phyloP scores from a whole-genome alignment of 2,113 vertebrate genomes.

The Aptenodytes patagonicus region DNA sequence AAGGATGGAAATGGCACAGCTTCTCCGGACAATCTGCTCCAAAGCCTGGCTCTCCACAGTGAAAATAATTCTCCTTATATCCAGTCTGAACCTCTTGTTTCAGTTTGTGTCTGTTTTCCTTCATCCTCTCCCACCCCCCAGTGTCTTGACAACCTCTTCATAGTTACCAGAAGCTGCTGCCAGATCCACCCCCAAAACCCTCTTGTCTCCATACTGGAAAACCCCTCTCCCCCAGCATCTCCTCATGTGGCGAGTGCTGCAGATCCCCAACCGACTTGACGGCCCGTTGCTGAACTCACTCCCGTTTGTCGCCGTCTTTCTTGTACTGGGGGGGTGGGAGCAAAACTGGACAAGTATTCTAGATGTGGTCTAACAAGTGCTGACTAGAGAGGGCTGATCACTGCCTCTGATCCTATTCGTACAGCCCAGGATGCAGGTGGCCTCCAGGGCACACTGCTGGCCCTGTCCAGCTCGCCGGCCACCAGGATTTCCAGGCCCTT shows the following conservation, averaged over 20 bases:
- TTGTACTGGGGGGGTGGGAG: accelerated
- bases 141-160: neutral
- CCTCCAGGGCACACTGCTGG: neutral
- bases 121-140: neutral
- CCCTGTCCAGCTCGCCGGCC: neutral
- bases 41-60: neutral
- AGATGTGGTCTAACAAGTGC: neutral
- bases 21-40: neutral
- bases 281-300: neutral
- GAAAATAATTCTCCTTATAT: neutral
- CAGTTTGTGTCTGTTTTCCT: neutral
- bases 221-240: neutral
- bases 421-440: neutral
- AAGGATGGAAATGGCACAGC: neutral
- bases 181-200: neutral
- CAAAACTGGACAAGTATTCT: neutral
- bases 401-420: neutral
- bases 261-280: accelerated
- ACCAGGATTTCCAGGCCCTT: neutral
- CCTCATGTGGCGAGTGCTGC: accelerated
- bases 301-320: accelerated
- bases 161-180: neutral
- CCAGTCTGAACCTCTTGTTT: neutral
- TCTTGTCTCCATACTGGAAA: neutral
- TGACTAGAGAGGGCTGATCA: neutral